Evolutionary conservation across 2,888 invertebrate species (phyloP).

Genomic region (Matsumyia berberina): DNA sequence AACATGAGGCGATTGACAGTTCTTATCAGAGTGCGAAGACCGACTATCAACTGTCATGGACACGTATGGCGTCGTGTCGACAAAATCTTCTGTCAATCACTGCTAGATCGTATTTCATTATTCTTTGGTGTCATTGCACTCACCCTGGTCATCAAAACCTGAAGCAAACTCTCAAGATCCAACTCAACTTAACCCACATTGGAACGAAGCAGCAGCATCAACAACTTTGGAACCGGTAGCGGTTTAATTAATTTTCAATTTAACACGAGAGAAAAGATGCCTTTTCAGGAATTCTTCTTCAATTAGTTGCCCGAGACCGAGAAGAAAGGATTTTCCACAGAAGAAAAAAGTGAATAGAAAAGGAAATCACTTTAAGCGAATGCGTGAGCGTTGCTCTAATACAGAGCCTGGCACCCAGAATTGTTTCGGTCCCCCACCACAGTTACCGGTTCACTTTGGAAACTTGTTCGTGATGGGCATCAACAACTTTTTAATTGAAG

Average conservation of each 20-base stretch:
- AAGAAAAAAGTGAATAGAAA: too few relatives aligned
- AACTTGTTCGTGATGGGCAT: constrained; percentile 64
- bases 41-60: too few relatives aligned
- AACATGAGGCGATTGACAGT: not conserved
- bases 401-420: too few relatives aligned
- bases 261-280: constrained; percentile 56
- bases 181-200: constrained; percentile 53
- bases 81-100: constrained; percentile 8
- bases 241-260: constrained; percentile 71
- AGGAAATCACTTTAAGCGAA: not conserved
- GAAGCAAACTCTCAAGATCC: not conserved
- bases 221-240: too few relatives aligned
- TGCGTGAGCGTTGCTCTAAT: too few relatives aligned
- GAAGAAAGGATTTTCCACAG: constrained; percentile 1
- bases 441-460: constrained; percentile 23
- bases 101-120: too few relatives aligned
- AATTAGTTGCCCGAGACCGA: constrained; percentile 36
- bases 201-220: constrained; percentile 22
- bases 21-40: not conserved
- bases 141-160: too few relatives aligned
- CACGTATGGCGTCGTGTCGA: not conserved
- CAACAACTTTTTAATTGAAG: constrained; percentile 74
- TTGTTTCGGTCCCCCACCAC: constrained; percentile 16
- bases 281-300: constrained; percentile 30
- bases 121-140: too few relatives aligned